Evolutionary conservation across 2,797 vertebrate species (phyloP), one percentile per base, ranked within the genome.

Genomic region (Sciurus vulgaris): DNA sequence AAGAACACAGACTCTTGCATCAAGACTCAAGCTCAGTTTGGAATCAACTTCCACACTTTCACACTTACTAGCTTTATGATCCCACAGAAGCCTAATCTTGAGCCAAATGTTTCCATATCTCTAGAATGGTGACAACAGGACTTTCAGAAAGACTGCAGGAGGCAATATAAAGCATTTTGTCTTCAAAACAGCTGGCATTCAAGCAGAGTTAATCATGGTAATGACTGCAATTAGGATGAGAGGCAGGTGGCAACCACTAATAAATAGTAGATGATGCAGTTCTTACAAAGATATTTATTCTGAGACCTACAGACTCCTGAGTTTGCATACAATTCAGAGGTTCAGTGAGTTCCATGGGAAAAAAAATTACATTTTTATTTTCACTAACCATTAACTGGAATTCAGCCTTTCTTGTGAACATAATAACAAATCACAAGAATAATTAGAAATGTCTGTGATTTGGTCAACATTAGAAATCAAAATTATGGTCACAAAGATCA

Each of bases 291-390:
- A 13, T 33, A 33, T 30, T 94, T 93, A 70, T 38, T 35, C 47
- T 65, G 54, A 78, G 12, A 17, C 73, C 35, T 63, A 47, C 7
- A 78, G 20, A 69, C 12, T 72, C 63, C 77, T 18, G 61, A 89
- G 30, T 63, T 8, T 47, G 69, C 47, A 86, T 1, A 89, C 10
- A 79, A 84, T 70, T 92, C 35, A 72, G 35, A 54, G 18, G 89
- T 70, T 73, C 20, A 61, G 35, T 69, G 10, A 85, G 77, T 10
- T 67, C 41, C 44, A 14, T 26, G 33, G 61, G 26, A 22, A 76
- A 95, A 95, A 70, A 74, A 79, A 59, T 17, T 35, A 51, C 33
- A 88, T 65, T 26, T 67, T 93, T 91, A 86, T 91, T 89, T 76
- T 93, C 47, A 93, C 38, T 86, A 89, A 41, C 26, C 13, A 84